Evolutionary conservation across 2,797 vertebrate genomes (phyloP).

Genomic region (Chloroceryle amazona): DNA sequence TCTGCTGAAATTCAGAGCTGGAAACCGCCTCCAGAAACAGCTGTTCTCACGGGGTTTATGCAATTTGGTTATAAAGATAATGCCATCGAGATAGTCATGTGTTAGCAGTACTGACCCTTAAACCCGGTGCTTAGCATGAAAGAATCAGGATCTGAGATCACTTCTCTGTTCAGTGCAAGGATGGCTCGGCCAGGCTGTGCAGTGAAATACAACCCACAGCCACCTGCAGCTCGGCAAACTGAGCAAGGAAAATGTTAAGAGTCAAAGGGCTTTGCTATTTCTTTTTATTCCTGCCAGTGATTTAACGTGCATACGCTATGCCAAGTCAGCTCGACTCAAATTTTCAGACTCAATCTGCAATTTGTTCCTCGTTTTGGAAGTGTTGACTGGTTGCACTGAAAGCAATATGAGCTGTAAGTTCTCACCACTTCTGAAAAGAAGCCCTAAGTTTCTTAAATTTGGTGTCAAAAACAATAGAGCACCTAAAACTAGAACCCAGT

Average conservation of each 20-base stretch:
- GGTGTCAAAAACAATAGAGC: not conserved
- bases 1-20: slow-evolving; percentile 26
- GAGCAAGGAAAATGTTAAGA: not conserved
- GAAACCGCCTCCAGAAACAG: not conserved
- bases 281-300: not conserved
- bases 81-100: not conserved
- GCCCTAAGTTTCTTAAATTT: not conserved
- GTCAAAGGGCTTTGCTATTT: not conserved
- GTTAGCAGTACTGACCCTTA: not conserved
- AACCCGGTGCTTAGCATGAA: not conserved
- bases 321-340: not conserved
- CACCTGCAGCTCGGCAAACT: slow-evolving; percentile 9
- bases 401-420: not conserved
- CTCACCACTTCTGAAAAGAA: not conserved
- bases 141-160: not conserved
- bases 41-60: not conserved
- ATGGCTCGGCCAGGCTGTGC: not conserved
- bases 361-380: not conserved
- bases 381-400: not conserved
- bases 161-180: not conserved
- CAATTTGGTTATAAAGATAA: slow-evolving; percentile 8
- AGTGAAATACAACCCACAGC: not conserved
- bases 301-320: accelerated
- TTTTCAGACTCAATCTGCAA: not conserved
- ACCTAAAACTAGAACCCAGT: not conserved